Evolutionary conservation across 2,113 vertebrate species (phyloP).

Genomic region (Chaetops frenatus): DNA sequence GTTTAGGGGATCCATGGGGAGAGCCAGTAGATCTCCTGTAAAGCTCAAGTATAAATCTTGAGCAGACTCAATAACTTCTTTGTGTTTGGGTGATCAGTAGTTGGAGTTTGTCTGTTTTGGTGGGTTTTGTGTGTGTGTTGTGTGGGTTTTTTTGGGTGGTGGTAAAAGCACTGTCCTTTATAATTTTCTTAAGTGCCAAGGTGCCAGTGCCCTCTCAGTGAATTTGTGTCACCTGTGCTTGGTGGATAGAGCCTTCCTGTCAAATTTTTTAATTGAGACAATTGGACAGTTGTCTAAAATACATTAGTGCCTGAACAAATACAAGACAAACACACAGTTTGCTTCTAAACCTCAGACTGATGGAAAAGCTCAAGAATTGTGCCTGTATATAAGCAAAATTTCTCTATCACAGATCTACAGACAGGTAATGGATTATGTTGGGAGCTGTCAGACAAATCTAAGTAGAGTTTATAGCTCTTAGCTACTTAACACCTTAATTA

Average conservation of each 20-base stretch:
- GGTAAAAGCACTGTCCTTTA: not conserved
- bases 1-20: fast-evolving
- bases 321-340: not conserved
- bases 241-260: not conserved
- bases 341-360: not conserved
- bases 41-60: not conserved
- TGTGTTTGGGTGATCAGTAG: not conserved
- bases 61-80: not conserved
- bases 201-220: not conserved
- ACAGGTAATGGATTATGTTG: fast-evolving
- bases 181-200: not conserved
- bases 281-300: not conserved
- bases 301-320: not conserved
- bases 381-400: not conserved
- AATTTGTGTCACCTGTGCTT: not conserved
- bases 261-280: not conserved
- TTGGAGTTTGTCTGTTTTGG: not conserved
- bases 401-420: not conserved
- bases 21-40: not conserved
- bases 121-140: not conserved
- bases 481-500: not conserved
- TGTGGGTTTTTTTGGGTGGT: fast-evolving
- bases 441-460: not conserved
- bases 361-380: not conserved
- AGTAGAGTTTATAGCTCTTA: not conserved